These are phyloP conservation scores for Protophormia terraenovae DNA, from an alignment of 2,888 invertebrate species.

Conservation along the genomic window DNA sequence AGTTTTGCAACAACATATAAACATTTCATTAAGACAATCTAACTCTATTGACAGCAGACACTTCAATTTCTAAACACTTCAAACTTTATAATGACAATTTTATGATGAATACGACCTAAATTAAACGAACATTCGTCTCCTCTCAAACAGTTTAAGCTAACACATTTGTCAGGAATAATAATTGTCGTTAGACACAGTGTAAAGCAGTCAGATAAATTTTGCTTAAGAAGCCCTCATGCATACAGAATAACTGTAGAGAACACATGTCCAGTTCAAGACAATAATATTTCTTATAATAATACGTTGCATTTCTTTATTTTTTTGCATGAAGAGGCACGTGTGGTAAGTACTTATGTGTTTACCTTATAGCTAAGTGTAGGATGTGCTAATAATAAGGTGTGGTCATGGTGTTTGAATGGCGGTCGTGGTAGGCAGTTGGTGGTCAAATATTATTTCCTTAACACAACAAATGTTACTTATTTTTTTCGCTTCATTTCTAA, in stretches of 20 bases:
- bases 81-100: conserved; percentile 37
- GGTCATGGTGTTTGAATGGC: conserved; percentile 44
- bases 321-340: conserved; percentile 64
- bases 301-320: conserved; percentile 41
- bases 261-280: conserved; percentile 23
- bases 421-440: conserved; percentile 31
- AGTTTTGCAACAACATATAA: too few species aligned
- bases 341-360: conserved; percentile 17
- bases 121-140: not conserved
- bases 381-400: conserved; percentile 59
- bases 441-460: conserved; percentile 38
- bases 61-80: not conserved
- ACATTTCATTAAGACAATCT: not conserved
- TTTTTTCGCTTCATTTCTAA: not conserved
- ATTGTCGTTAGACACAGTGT: conserved; percentile 40
- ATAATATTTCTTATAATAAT: conserved; percentile 32
- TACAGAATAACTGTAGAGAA: conserved; percentile 6
- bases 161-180: conserved; percentile 27
- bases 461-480: not conserved
- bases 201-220: conserved; percentile 22
- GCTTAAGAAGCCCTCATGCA: conserved; percentile 42
- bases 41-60: not conserved
- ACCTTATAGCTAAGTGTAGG: conserved; percentile 24
- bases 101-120: not conserved
- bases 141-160: not conserved